Conservation (phyloP, 2,797 vertebrate genomes). For the Myotis planiceps region DNA sequence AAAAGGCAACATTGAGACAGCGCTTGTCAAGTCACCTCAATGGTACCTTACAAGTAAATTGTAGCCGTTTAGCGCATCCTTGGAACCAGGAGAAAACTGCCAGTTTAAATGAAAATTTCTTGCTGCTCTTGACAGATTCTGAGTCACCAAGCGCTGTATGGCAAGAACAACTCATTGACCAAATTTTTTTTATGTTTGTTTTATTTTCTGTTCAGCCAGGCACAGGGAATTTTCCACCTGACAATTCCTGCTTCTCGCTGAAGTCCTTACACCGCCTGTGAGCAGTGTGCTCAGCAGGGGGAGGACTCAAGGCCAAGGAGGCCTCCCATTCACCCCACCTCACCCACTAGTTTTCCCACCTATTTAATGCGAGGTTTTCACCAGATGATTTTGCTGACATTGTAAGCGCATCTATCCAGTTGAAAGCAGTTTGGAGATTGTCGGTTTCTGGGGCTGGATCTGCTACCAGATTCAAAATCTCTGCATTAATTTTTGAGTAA, state of each 20-base stretch:
- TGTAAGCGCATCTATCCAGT: background rate
- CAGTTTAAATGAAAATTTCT: constrained; percentile 25
- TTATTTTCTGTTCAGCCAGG: constrained; percentile 44
- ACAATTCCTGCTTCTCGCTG: constrained; percentile 65
- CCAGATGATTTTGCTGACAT: background rate
- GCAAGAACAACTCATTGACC: constrained; percentile 43
- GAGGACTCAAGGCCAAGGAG: background rate
- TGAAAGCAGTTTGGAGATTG: constrained; percentile 29
- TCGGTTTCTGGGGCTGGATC: constrained; percentile 59
- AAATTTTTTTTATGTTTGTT: background rate
- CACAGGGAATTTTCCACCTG: constrained; percentile 72
- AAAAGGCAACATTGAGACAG: background rate
- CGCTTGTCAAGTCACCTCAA: background rate
- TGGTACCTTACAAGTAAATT: background rate
- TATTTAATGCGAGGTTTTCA: constrained; percentile 4
- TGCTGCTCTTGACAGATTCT: constrained; percentile 43
- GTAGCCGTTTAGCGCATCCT: background rate
- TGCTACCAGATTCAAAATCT: constrained; percentile 71
- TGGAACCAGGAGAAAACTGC: background rate
- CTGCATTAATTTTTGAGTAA: constrained; percentile 69
- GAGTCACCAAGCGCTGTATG: constrained; percentile 22
- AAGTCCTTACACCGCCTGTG: constrained; percentile 38
- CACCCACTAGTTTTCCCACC: constrained; percentile 42
- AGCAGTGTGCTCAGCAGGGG: background rate
- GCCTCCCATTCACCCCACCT: background rate